Base-by-base conservation (phyloP, 2,113 vertebrate genomes). In the Cottus gobio region DNA sequence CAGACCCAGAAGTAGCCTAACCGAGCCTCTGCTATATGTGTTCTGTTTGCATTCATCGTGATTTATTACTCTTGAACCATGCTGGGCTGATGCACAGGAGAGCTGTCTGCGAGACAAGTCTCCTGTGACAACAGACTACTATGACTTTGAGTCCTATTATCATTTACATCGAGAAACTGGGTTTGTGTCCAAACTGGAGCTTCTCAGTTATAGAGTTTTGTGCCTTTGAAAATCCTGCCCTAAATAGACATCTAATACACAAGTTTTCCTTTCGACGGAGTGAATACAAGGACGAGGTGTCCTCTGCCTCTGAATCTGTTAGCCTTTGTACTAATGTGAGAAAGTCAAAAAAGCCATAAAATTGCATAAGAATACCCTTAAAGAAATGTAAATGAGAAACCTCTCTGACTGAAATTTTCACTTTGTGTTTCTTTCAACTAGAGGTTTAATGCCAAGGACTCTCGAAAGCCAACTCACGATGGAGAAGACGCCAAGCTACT, bases 401-500 rank as follows among this genome's bases (percentile, higher is more conserved):
- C 10, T 42, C 62, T 66, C 18, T 75, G n/a, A 77, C 24, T 48
- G 44, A 42, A 73, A 69, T 0, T 56, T 48, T 58, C 0, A 66
- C 42, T 63, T 22, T 89, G 24, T 90, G 64, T 83, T 89, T 77
- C 73, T 58, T 85, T 79, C 88, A 84, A 0, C 31, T 93, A 98
- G 97, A 93, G 95, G 94, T 84, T 93, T 98, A 88, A 99, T 99
- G 97, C 97, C 97, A 0, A 93, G 96, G 39, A 97, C 97, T 0
- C 92, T 97, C 0, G 96, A 97, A 80, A 95, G 92, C 79, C 97
- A 99, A 93, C 96, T 99, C 93, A 98, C 97, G 0, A 96, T 99
- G 94, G 97, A 98, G 94, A 98, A 98, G 92, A 99, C 97, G 0
- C 97, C 96, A 61, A 97, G 97, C 92, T 98, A 98, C 87, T 98